phyloP scores from a whole-genome alignment of 2,113 vertebrate genomes.

The Gambusia holbrooki region DNA sequence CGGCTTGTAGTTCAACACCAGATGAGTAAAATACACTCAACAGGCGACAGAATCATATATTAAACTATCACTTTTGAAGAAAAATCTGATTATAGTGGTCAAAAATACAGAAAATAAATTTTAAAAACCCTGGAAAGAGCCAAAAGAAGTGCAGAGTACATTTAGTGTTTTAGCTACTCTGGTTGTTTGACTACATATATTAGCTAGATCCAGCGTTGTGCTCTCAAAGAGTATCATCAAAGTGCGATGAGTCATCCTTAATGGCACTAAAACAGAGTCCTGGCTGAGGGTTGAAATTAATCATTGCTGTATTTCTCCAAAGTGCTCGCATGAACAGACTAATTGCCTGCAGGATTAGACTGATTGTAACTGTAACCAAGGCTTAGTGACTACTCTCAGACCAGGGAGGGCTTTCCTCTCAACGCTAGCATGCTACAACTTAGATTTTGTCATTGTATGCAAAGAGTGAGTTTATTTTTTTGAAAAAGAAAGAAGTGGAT shows the following conservation, averaged over 20 bases:
- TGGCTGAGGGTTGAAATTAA: neutral
- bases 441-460: too few relatives aligned
- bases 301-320: neutral
- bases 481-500: too few relatives aligned
- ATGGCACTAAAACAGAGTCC: neutral
- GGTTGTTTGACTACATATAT: neutral
- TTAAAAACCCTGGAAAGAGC: accelerated
- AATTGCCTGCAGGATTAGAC: constrained; percentile 23
- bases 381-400: constrained; percentile 1
- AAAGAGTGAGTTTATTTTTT: too few relatives aligned
- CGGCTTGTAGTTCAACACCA: neutral
- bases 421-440: neutral
- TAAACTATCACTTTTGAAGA: neutral
- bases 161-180: constrained; percentile 2
- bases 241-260: neutral
- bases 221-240: neutral
- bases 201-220: neutral
- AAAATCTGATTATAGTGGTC: neutral
- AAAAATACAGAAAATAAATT: neutral
- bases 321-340: constrained; percentile 1
- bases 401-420: neutral
- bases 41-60: neutral
- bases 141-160: neutral
- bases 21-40: neutral
- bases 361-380: constrained; percentile 13